Percentiles rank a stretch among this genome's conserved stretches.
These are phyloP conservation scores for Monoplex corrugatus DNA, from an alignment of 2,888 invertebrate genomes.

Conservation along the genomic window DNA sequence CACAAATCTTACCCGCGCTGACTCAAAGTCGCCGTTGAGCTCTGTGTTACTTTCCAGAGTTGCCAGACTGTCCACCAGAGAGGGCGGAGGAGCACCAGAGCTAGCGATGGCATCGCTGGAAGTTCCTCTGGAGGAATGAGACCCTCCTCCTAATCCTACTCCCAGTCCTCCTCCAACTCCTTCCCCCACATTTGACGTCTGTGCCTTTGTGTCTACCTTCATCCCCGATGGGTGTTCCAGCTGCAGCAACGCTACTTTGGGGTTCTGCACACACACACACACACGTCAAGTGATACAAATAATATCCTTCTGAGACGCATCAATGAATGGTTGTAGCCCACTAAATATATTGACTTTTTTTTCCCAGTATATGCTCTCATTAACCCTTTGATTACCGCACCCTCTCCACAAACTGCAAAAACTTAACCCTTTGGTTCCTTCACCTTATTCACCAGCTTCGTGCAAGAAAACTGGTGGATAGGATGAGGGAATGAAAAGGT, in stretches of 20 bases:
- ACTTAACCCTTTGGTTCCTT: too few relatives aligned
- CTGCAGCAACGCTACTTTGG: not conserved
- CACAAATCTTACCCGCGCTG: not conserved
- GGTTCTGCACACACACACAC: not conserved
- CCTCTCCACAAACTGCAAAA: too few relatives aligned
- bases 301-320: too few relatives aligned
- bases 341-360: too few relatives aligned
- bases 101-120: not conserved
- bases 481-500: too few relatives aligned
- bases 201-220: not conserved
- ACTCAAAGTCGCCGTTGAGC: not conserved
- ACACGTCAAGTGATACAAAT: too few relatives aligned
- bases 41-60: not conserved
- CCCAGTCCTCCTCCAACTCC: not conserved
- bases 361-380: too few relatives aligned
- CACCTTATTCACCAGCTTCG: too few relatives aligned
- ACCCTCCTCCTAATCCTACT: not conserved
- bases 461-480: too few relatives aligned
- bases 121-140: not conserved
- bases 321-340: too few relatives aligned
- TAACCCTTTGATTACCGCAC: too few relatives aligned
- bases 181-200: not conserved
- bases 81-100: not conserved
- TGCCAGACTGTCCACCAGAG: not conserved
- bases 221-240: not conserved